These are phyloP conservation scores for Aphaenogaster floridana DNA, from an alignment of 1,140 invertebrate species.

Conservation along the genomic window DNA sequence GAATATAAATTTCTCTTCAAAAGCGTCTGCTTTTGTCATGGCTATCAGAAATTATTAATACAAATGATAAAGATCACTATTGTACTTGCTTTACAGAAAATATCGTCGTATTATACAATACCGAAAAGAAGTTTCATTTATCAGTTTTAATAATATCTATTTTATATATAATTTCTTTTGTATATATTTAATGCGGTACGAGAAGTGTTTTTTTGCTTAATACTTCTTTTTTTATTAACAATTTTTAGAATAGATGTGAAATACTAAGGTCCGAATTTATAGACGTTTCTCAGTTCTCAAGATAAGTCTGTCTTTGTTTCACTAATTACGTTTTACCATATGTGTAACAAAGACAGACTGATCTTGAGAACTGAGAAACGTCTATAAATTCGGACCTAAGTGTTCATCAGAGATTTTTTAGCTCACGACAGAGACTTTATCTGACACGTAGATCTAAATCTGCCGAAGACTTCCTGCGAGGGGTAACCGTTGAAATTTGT, in stretches of 20 bases:
- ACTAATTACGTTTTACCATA: too few relatives aligned
- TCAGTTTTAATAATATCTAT: background rate
- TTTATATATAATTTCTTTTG: constrained; percentile 8
- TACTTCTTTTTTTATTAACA: background rate
- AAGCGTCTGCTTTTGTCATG: constrained; percentile 63
- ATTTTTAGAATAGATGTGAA: background rate
- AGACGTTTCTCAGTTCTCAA: too few relatives aligned
- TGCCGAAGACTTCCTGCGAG: background rate
- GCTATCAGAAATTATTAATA: constrained; percentile 72
- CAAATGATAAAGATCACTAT: constrained; percentile 67
- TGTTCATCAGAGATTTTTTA: constrained; percentile 16
- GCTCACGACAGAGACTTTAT: background rate
- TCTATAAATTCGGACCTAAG: too few relatives aligned
- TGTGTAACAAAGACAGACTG: too few relatives aligned
- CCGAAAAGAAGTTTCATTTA: constrained; percentile 44
- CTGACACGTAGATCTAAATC: constrained; percentile 44
- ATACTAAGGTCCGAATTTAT: too few relatives aligned
- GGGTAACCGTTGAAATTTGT: constrained; percentile 40
- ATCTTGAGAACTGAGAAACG: too few relatives aligned
- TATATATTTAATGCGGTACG: background rate
- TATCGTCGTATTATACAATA: constrained; percentile 43
- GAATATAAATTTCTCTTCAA: constrained; percentile 66
- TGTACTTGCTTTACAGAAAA: constrained; percentile 56
- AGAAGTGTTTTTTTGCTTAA: background rate
- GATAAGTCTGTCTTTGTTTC: too few relatives aligned